Evolutionary conservation across 2,797 vertebrate genomes (phyloP).

Genomic region (Odontamblyopus rebecca): DNA sequence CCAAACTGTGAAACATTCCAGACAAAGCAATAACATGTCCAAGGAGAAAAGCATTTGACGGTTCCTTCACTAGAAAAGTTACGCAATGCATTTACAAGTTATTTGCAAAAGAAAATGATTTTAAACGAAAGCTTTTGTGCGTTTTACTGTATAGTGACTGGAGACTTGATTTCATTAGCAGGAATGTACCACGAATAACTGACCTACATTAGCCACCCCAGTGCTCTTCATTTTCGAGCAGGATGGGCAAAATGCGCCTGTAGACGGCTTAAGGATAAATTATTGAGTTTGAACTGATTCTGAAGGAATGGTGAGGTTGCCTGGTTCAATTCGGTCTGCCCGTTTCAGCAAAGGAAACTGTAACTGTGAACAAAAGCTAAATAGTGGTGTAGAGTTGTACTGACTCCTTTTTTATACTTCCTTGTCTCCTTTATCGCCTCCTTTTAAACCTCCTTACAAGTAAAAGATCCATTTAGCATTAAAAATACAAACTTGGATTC

Average conservation of each 20-base stretch:
- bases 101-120: background rate
- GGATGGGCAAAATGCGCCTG: constrained; percentile 3
- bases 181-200: background rate
- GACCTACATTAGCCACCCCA: constrained; percentile 6
- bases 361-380: background rate
- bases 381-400: background rate
- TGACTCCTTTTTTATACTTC: background rate
- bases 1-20: too few species aligned
- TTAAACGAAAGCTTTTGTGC: background rate
- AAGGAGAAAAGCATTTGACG: too few species aligned
- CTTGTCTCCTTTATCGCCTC: background rate
- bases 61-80: too few species aligned
- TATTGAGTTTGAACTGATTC: constrained; percentile 3
- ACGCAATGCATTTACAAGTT: background rate
- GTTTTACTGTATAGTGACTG: background rate
- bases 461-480: background rate
- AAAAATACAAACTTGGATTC: background rate
- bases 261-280: background rate
- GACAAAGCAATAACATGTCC: too few species aligned
- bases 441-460: background rate
- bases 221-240: constrained; percentile 3
- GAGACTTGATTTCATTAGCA: background rate
- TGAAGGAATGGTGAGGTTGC: background rate
- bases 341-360: background rate
- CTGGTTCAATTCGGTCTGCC: background rate